Evolutionary conservation across 2,113 vertebrate species (phyloP), one percentile per base, ranked within the genome.

Genomic region (Anolis carolinensis): DNA sequence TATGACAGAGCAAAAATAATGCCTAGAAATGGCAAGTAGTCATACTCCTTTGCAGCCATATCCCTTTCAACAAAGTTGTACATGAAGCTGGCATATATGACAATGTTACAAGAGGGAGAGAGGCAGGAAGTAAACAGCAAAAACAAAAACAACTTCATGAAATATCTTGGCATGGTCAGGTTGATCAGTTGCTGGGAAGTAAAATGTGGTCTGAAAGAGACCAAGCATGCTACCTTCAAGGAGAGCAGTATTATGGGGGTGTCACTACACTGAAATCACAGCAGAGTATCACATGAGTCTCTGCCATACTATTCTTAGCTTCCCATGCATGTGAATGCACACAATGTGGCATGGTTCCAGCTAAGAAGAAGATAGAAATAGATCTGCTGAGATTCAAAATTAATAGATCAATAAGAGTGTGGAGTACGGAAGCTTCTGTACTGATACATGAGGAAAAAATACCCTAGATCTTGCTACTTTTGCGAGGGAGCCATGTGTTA

Each of bases 261-360:
- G 79, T 72, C 32, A 36, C 6, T 50, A 50, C 5, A 36, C 23
- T 82, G 79, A 67, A 82, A 59, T 71, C 63, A 62, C 63, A 88
- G 39, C 36, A 18, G 7, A 21, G 20, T n/a, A 48, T 79, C 79
- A 76, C 4, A 62, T 83, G 52, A 70, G 21, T 65, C 52, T 48
- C 34, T 81, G 44, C 55, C 36, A 20, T n/a, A 50, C 78, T 85
- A 71, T 80, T 77, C 73, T 71, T 50, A 77, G 36, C 79, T 68
- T 65, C 50, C 30, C 83, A 88, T 50, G 44, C 36, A 50, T 6
- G 76, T 25, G 14, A 27, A 82, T 25, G 44, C 14, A 67, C 5
- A 59, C 27, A 77, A 34, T 62, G 39, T 44, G 30, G 52, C n/a
- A 7, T 34, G 30, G n/a, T 20, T 88, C 36, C 72, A 71, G 48